These are phyloP conservation scores for Listrodromus nycthemerus DNA, from an alignment of 2,888 invertebrate species.

Conservation along the genomic window DNA sequence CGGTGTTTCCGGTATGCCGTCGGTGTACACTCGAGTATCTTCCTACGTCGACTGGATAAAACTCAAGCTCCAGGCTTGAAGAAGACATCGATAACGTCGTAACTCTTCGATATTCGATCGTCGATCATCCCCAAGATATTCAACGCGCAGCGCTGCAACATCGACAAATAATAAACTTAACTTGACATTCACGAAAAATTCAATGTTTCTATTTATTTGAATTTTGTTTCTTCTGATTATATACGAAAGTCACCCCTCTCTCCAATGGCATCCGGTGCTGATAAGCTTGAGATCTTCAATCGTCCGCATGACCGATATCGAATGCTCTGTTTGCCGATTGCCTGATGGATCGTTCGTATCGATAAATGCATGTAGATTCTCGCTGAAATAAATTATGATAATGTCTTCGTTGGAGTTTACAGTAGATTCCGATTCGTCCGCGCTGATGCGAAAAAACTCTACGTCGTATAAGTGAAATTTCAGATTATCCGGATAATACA, in stretches of 20 bases:
- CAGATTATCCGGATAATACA: too few species aligned
- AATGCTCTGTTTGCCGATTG: not conserved
- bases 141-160: not conserved
- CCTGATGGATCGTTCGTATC: not conserved
- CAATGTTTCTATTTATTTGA: not conserved
- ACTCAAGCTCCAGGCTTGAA: constrained; percentile 25
- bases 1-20: constrained; percentile 82
- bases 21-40: constrained; percentile 84
- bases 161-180: constrained; percentile 8
- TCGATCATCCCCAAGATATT: not conserved
- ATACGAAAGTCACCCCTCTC: not conserved
- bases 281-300: not conserved
- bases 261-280: not conserved
- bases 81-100: not conserved
- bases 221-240: not conserved
- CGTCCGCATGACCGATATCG: not conserved
- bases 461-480: too few species aligned
- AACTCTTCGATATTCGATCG: not conserved
- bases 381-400: not conserved
- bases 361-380: not conserved
- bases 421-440: too few species aligned
- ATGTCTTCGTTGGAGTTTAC: not conserved
- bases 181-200: not conserved
- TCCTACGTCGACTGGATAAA: constrained; percentile 84
- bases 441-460: too few species aligned